A percentile compares a stretch with the other conserved stretches of the same genome.
These are phyloP conservation scores for Oryzias curvinotus DNA, from an alignment of 2,113 vertebrate genomes.

Conservation along the genomic window DNA sequence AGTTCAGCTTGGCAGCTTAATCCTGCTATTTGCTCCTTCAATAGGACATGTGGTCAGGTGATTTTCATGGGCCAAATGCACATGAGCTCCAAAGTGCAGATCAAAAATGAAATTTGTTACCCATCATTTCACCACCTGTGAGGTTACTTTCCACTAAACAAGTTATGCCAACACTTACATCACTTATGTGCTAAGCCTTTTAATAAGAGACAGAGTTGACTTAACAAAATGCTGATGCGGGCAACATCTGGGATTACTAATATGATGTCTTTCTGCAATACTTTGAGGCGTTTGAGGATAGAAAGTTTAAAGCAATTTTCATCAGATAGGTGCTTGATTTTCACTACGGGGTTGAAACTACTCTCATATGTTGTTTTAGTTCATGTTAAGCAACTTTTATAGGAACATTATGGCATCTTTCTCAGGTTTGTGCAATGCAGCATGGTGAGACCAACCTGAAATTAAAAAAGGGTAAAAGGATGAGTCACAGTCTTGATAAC, in stretches of 20 bases:
- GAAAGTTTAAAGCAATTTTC: too few species aligned
- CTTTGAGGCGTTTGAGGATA: conserved; percentile 31
- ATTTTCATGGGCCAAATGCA: conserved; percentile 28
- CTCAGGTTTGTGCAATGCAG: neutral
- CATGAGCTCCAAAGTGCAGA: conserved; percentile 40
- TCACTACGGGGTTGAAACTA: conserved; percentile 1
- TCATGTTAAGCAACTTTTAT: neutral
- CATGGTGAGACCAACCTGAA: neutral
- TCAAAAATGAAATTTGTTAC: conserved; percentile 53
- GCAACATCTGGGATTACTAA: conserved; percentile 36
- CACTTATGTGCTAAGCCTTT: conserved; percentile 47
- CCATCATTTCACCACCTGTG: conserved; percentile 37
- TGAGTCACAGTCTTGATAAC: neutral
- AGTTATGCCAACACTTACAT: conserved; percentile 60
- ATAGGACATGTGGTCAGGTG: conserved; percentile 44
- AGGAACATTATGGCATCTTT: conserved; percentile 9
- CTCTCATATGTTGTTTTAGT: neutral
- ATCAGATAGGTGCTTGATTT: too few species aligned
- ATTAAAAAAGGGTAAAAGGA: neutral
- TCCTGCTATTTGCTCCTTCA: conserved; percentile 42
- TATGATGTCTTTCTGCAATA: conserved; percentile 9
- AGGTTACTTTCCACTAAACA: conserved; percentile 38
- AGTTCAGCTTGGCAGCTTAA: conserved; percentile 43
- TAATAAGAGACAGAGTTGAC: conserved; percentile 50
- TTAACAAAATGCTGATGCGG: conserved; percentile 53